Conservation (phyloP, 1,140 invertebrate genomes). For the Drosophila athabasca region DNA sequence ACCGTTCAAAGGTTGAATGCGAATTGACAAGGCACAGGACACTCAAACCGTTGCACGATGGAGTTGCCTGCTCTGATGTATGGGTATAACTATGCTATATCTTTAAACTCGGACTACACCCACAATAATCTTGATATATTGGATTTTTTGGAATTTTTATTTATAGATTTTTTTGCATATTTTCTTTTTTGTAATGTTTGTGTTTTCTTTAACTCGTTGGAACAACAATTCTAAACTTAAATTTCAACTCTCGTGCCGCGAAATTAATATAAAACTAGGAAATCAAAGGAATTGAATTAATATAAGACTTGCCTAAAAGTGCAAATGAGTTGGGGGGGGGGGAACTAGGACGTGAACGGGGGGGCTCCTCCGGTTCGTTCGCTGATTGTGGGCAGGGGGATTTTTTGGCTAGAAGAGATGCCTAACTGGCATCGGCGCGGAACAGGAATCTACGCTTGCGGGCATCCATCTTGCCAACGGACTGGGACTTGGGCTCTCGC, state of each 20-base stretch:
- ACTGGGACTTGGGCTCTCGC: slow-evolving; percentile 32
- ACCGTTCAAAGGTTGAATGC: slow-evolving; percentile 73
- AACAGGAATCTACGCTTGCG: slow-evolving; percentile 82
- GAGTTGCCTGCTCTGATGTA: slow-evolving; percentile 27
- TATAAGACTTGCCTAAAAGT: slow-evolving; percentile 55
- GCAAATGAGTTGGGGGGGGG: slow-evolving; percentile 58
- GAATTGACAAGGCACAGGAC: slow-evolving; percentile 40
- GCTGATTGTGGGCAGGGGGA: slow-evolving; percentile 36
- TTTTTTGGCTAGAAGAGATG: too few species aligned
- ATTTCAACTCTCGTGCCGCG: slow-evolving; percentile 63
- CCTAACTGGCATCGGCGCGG: slow-evolving; percentile 76
- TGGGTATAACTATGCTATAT: too few species aligned
- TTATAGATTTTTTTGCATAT: slow-evolving; percentile 46
- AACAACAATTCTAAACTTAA: slow-evolving; percentile 72
- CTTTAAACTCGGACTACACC: too few species aligned
- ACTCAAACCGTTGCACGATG: slow-evolving; percentile 77
- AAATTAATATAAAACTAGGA: slow-evolving; percentile 71
- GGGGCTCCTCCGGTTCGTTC: slow-evolving; percentile 27
- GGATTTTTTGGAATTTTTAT: slow-evolving; percentile 49
- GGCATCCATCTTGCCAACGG: slow-evolving; percentile 66
- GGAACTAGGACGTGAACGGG: slow-evolving; percentile 39
- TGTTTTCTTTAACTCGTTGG: slow-evolving; percentile 36
- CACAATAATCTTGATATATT: background rate
- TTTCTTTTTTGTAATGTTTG: slow-evolving; percentile 40
- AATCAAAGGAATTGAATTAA: slow-evolving; percentile 54